Percentiles rank a stretch among this genome's conserved stretches.
These are phyloP conservation scores for Sinella curviseta DNA, from an alignment of 1,140 invertebrate species.

Conservation along the genomic window DNA sequence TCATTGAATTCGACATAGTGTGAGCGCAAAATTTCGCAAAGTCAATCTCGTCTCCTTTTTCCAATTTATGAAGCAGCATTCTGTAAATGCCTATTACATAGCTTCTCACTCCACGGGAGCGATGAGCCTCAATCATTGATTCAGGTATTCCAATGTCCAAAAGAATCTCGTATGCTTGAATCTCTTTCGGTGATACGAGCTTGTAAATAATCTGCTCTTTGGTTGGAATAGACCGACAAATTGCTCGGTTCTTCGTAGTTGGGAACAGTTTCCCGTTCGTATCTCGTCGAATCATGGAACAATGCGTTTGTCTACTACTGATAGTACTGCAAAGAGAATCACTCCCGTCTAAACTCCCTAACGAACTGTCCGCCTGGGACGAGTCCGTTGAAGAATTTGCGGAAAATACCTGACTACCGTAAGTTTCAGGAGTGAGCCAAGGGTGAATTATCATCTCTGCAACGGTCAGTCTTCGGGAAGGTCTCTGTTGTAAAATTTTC, in stretches of 20 bases:
- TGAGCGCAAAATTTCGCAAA: background rate
- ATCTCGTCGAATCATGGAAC: background rate
- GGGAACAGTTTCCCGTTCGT: slow-evolving; percentile 9
- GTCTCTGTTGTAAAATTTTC: slow-evolving; percentile 59
- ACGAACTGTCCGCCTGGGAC: background rate
- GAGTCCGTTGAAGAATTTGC: slow-evolving; percentile 16
- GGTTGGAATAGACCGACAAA: slow-evolving; percentile 34
- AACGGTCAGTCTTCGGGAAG: slow-evolving; percentile 58
- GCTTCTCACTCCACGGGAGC: slow-evolving; percentile 55
- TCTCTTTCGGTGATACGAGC: slow-evolving; percentile 53
- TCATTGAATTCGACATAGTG: background rate
- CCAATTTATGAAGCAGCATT: slow-evolving; percentile 61
- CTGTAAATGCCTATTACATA: slow-evolving; percentile 63
- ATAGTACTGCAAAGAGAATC: background rate
- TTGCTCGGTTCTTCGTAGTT: background rate
- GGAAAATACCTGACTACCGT: slow-evolving; percentile 50
- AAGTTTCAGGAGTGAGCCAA: slow-evolving; percentile 58
- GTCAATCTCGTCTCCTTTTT: slow-evolving; percentile 18
- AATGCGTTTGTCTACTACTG: background rate
- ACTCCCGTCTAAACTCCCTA: no score
- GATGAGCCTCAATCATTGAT: slow-evolving; percentile 57
- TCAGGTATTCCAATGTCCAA: slow-evolving; percentile 60
- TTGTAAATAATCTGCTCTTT: slow-evolving; percentile 26
- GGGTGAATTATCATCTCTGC: slow-evolving; percentile 58
- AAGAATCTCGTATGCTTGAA: slow-evolving; percentile 55